These are phyloP conservation scores for Geophilus truncorum DNA, from an alignment of 2,888 invertebrate genomes.

Conservation along the genomic window DNA sequence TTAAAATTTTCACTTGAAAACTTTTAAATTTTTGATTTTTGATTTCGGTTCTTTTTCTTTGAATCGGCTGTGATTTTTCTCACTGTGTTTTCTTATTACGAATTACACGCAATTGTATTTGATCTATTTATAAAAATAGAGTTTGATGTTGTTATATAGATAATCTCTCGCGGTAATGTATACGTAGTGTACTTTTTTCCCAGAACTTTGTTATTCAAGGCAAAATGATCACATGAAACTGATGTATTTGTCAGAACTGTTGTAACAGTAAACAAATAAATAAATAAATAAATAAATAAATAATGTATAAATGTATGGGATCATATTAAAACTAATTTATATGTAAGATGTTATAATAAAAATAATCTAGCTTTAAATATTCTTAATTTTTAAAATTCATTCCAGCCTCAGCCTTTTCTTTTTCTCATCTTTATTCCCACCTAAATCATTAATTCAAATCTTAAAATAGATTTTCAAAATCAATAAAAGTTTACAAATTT, in stretches of 20 bases:
- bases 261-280: neutral
- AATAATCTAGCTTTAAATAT: too few relatives aligned
- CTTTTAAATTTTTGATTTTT: neutral
- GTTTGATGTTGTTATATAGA: neutral
- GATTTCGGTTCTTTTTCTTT: neutral
- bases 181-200: neutral
- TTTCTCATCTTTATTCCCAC: too few relatives aligned
- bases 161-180: neutral
- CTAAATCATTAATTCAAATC: neutral
- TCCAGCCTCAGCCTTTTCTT: too few relatives aligned
- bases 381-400: too few relatives aligned
- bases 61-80: conserved; percentile 1
- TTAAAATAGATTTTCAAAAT: neutral
- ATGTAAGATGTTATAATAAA: neutral
- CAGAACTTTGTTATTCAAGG: neutral
- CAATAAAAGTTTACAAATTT: neutral
- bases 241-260: neutral
- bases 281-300: neutral
- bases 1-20: too few relatives aligned
- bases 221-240: conserved; percentile 17
- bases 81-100: neutral
- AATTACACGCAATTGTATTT: neutral
- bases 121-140: neutral
- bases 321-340: neutral
- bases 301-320: too few relatives aligned